Evolutionary conservation across 2,888 invertebrate species (phyloP), one percentile per base, ranked within the genome.

Genomic region (Trilocha varians): DNA sequence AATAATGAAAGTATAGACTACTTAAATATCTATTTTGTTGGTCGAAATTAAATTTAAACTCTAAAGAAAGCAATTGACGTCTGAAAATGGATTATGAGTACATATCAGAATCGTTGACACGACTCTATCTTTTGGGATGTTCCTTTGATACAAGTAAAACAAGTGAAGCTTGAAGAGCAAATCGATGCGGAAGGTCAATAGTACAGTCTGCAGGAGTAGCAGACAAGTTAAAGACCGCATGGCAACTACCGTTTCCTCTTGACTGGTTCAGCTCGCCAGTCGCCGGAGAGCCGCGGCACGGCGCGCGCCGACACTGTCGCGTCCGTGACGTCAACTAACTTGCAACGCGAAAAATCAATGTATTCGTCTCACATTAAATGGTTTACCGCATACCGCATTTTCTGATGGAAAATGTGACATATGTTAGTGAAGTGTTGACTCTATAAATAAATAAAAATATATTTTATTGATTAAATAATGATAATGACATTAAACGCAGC

Each of bases 361-460:
- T 74, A 74, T 75, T 66, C 68, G 71, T 64, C 62, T 59, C 61
- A 68, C 62, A 62, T 64, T 53, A 64, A 69, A 70, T 80, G 79
- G 79, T 82, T 78, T 68, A 68, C 76, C 77, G 84, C 84, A 84
- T 84, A 80, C 80, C 82, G 84, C 84, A 85, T 83, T 84, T 84
- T 79, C 77, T 63, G 45, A 54, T 63, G 52, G 76, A 83, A 84
- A 84, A 83, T 79, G 79, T 76, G 72, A 52, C 67, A 62, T 74
- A 83, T 84, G 84, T 71, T 44, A 75, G 83, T 83, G 82, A 69
- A 76, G 78, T 80, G 78, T 54, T 69, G 61, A 73, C 61, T 47
- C 17, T 35, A 45, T 48, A 49, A 35, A 47, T 43, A 55, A 59
- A 53, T 55, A 42, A 52, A 59, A 45, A 55, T 58, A 51, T n/a